These are phyloP conservation scores for Pseudochaenichthys georgianus DNA, from an alignment of 2,797 vertebrate genomes.

Conservation along the genomic window DNA sequence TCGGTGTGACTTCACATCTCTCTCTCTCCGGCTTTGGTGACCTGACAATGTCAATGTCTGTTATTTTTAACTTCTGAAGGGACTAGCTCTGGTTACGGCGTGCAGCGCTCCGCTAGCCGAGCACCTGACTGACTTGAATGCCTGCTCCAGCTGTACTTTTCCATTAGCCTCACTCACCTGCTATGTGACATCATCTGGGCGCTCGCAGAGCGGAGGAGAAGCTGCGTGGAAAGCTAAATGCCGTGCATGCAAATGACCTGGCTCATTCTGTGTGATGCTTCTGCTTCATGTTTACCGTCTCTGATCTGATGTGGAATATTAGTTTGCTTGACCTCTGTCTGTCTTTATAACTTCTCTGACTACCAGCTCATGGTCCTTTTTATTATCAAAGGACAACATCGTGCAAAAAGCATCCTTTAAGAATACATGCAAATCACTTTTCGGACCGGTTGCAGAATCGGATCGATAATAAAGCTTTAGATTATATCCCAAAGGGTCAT, in stretches of 20 bases:
- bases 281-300: neutral
- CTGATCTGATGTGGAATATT: neutral
- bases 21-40: constrained; percentile 25
- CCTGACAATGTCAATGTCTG: constrained; percentile 59
- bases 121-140: constrained; percentile 54
- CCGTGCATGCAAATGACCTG: constrained; percentile 23
- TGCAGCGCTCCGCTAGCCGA: constrained; percentile 28
- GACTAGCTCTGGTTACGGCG: constrained; percentile 80
- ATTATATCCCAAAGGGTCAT: neutral
- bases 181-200: constrained; percentile 53
- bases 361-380: neutral
- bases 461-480: neutral
- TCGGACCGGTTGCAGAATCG: neutral
- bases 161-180: constrained; percentile 62
- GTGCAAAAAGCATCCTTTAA: neutral
- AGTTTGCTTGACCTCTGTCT: neutral
- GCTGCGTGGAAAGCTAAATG: constrained; percentile 6
- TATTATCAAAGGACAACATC: neutral
- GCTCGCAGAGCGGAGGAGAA: constrained; percentile 27
- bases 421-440: neutral
- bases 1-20: constrained; percentile 30
- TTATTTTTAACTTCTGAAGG: constrained; percentile 83
- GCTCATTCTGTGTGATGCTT: neutral
- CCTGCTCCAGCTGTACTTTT: constrained; percentile 74
- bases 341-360: constrained; percentile 1